phyloP scores from a whole-genome alignment of 2,113 vertebrate species.

The Hiodon alosoides region DNA sequence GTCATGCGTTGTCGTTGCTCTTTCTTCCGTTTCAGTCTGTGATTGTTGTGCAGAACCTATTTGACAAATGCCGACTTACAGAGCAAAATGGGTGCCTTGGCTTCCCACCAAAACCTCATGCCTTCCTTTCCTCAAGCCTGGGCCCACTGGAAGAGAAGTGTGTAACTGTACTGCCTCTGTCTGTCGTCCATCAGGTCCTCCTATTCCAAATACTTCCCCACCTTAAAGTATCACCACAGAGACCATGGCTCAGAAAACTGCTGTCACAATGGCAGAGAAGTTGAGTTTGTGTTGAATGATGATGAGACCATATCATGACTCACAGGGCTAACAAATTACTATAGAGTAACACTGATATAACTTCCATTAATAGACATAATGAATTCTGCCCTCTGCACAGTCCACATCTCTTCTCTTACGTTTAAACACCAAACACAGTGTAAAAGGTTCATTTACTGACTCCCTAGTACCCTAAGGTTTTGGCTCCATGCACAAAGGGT shows the following conservation, averaged over 20 bases:
- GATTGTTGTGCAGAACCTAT: constrained; percentile 40
- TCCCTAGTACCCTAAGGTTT: constrained; percentile 28
- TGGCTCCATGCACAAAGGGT: constrained; percentile 1
- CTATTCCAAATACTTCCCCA: constrained; percentile 51
- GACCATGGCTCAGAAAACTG: constrained; percentile 65
- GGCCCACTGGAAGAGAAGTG: background rate
- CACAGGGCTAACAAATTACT: constrained; percentile 38
- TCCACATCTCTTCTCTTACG: constrained; percentile 40
- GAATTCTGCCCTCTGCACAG: constrained; percentile 47
- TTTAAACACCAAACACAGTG: constrained; percentile 4
- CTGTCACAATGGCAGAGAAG: constrained; percentile 37
- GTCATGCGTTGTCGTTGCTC: constrained; percentile 27
- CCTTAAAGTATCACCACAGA: constrained; percentile 53
- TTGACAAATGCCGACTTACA: constrained; percentile 33
- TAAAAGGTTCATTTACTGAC: constrained; percentile 42
- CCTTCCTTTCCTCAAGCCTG: background rate
- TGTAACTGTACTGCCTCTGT: background rate
- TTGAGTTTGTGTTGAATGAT: constrained; percentile 46
- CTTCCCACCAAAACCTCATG: background rate
- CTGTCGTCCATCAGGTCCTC: constrained; percentile 13
- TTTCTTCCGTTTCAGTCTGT: constrained; percentile 28
- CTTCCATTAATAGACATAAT: constrained; percentile 37
- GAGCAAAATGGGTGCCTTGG: constrained; percentile 13
- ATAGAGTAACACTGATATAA: constrained; percentile 42
- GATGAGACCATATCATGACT: constrained; percentile 39